Base-by-base conservation (phyloP, 2,797 vertebrate genomes). In the Halcyon badia region DNA sequence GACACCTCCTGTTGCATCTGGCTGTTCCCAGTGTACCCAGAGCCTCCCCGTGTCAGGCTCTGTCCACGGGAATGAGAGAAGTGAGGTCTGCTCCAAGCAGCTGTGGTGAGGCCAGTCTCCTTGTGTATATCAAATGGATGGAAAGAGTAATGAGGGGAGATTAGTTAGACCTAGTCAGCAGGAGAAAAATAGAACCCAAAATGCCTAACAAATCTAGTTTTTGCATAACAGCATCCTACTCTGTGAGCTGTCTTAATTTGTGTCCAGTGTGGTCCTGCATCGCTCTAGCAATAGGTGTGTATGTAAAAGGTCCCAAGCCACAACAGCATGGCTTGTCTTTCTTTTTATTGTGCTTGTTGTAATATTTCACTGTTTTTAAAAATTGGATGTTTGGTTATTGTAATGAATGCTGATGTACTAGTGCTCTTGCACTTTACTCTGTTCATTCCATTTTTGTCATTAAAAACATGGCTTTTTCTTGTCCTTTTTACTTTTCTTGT, bases 401-500 rank as follows among this genome's bases (percentile, higher is more conserved):
- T 0, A 0, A n/a, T 84, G 42, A 62, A 51, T 58, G n/a, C n/a
- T 72, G 66, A 14, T 76, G 9, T 16, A 46, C 57, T 11, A 54
- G 51, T 83, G 16, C n/a, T 95, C 56, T 79, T 65, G n/a, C 19
- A 6, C 18, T 77, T 76, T 68, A 61, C 26, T 62, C 39, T 51
- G 11, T 84, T 75, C 69, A 35, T 75, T 91, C 33, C 3, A 10
- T 86, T 88, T 21, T 61, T 86, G n/a, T 65, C 13, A 11, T 79
- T 87, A 73, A 72, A 90, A 88, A 15, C n/a, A 33, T 37, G 33
- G 0, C 11, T 46, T 91, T 75, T 70, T 58, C 49, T 62, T 78
- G 28, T 78, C 26, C 31, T 83, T 93, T 90, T 82, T 48, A 22
- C 39, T 90, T 30, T 83, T 39, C 51, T 87, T 75, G 52, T 83